Percentiles rank a stretch among this genome's conserved stretches.
These are phyloP conservation scores for Saimiri boliviensis DNA, from an alignment of 2,113 vertebrate genomes.

Conservation along the genomic window DNA sequence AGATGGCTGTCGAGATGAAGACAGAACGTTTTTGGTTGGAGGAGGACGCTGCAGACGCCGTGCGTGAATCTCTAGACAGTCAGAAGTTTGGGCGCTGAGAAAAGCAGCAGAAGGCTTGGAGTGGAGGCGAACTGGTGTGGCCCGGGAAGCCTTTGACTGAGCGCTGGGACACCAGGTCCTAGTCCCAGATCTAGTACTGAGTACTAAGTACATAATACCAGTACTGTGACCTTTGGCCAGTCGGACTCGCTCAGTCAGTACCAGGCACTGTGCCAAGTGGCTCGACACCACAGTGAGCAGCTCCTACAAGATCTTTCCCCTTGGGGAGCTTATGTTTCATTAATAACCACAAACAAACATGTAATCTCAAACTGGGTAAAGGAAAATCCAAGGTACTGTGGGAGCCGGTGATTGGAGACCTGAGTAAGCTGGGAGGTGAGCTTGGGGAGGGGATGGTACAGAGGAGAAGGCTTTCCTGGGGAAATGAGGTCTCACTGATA, in stretches of 20 bases:
- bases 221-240: neutral
- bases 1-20: slow-evolving; percentile 11
- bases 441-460: accelerated
- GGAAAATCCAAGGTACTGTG: neutral
- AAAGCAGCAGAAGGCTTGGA: neutral
- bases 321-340: neutral
- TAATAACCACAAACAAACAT: neutral
- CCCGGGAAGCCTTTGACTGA: neutral
- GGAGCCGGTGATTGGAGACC: neutral
- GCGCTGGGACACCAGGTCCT: neutral
- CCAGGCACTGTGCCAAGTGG: neutral
- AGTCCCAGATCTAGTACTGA: neutral
- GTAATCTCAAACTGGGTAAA: neutral
- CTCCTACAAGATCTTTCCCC: neutral
- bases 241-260: neutral
- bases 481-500: neutral
- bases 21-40: slow-evolving; percentile 32
- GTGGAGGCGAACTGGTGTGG: neutral
- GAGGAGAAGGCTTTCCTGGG: neutral
- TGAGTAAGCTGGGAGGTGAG: neutral
- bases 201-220: too few relatives aligned
- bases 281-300: neutral
- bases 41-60: neutral
- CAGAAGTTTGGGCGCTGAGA: neutral
- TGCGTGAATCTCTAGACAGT: neutral